Conservation (phyloP, 1,140 invertebrate genomes). For the Drosophila funebris region DNA sequence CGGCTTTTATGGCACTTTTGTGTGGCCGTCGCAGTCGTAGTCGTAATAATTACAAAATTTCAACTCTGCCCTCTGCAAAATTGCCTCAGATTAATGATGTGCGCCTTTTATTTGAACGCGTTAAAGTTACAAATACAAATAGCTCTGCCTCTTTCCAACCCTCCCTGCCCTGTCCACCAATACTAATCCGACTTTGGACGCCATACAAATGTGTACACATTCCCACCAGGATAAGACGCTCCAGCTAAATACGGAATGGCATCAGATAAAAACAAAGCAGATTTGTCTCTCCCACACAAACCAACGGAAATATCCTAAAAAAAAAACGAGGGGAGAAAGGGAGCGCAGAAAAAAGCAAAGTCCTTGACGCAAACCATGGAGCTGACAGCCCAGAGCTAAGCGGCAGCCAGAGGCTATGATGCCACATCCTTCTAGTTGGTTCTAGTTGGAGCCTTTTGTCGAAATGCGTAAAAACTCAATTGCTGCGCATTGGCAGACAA, state of each 20-base stretch:
- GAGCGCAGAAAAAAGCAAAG: neutral
- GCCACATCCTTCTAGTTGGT: constrained; percentile 5
- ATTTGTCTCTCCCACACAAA: constrained; percentile 65
- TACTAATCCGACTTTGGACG: constrained; percentile 61
- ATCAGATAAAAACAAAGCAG: constrained; percentile 83
- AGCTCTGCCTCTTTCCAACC: neutral
- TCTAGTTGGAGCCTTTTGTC: constrained; percentile 54
- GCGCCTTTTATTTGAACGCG: constrained; percentile 37
- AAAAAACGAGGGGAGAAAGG: neutral
- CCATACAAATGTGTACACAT: constrained; percentile 74
- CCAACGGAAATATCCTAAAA: constrained; percentile 27
- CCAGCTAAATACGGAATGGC: constrained; percentile 68
- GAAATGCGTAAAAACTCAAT: constrained; percentile 80
- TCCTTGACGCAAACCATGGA: constrained; percentile 14
- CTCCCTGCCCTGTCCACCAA: constrained; percentile 17
- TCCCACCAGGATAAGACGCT: constrained; percentile 80
- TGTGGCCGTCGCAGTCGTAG: constrained; percentile 7
- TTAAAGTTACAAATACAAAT: constrained; percentile 53
- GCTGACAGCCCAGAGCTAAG: constrained; percentile 39
- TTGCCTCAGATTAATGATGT: constrained; percentile 45
- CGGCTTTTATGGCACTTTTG: constrained; percentile 65
- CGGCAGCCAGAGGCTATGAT: constrained; percentile 17
- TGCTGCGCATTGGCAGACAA: constrained; percentile 65
- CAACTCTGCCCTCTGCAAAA: constrained; percentile 34
- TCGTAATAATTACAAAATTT: constrained; percentile 75